These are phyloP conservation scores for Stomatorhinus ivindoensis DNA, from an alignment of 2,113 vertebrate genomes.

Conservation along the genomic window DNA sequence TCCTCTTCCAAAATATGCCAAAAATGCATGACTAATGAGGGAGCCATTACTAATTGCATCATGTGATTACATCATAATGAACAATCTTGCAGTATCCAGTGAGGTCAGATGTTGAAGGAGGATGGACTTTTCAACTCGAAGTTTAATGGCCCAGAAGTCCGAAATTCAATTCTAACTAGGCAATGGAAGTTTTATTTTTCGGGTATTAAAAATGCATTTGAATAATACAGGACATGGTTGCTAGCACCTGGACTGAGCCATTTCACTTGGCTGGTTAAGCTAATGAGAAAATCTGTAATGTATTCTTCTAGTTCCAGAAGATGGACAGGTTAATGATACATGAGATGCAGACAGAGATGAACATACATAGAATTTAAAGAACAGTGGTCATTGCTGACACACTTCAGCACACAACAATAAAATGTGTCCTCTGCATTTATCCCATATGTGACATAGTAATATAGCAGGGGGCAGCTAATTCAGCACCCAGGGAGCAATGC, in stretches of 20 bases:
- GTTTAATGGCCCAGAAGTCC: neutral
- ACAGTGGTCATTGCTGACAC: no score
- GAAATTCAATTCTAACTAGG: neutral
- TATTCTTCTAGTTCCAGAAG: neutral
- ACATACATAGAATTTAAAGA: neutral
- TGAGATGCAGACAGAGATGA: neutral
- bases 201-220: neutral
- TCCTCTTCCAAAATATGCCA: neutral
- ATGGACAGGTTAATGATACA: neutral
- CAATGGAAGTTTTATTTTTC: neutral
- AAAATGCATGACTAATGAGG: neutral
- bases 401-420: no score
- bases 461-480: no score
- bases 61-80: slow-evolving; percentile 1
- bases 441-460: no score
- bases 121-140: neutral
- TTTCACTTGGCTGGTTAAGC: neutral
- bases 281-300: neutral
- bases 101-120: neutral
- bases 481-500: no score
- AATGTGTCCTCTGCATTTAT: no score
- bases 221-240: neutral
- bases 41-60: neutral
- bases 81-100: neutral
- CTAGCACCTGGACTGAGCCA: neutral